Evolutionary conservation across 1,140 invertebrate species (phyloP).

Genomic region (Planococcus citri): DNA sequence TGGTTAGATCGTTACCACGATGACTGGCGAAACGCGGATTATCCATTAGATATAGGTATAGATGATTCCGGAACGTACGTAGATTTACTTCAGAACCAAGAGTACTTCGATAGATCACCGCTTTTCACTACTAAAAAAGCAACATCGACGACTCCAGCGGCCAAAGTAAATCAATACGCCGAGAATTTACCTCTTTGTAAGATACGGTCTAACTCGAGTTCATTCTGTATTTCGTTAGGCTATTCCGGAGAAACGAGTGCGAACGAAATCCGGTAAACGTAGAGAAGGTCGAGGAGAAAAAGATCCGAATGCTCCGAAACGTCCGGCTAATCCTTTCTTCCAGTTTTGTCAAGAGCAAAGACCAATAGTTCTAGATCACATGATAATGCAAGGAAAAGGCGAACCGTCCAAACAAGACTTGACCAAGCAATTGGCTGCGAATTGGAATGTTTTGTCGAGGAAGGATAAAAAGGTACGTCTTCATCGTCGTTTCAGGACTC

Average conservation of each 20-base stretch:
- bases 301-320: constrained; percentile 64
- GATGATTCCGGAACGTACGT: constrained; percentile 17
- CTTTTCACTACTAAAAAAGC: neutral
- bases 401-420: constrained; percentile 61
- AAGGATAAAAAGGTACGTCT: constrained; percentile 51
- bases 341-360: constrained; percentile 67
- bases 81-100: neutral
- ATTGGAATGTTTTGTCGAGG: constrained; percentile 54
- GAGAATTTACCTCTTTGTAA: constrained; percentile 19
- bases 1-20: constrained; percentile 30
- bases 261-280: constrained; percentile 29
- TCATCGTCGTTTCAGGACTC: neutral
- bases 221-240: neutral
- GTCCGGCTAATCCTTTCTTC: constrained; percentile 65
- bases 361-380: constrained; percentile 48
- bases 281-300: constrained; percentile 40
- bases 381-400: constrained; percentile 42
- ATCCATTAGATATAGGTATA: constrained; percentile 21
- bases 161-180: neutral
- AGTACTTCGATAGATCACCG: constrained; percentile 10
- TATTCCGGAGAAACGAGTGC: constrained; percentile 6
- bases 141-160: neutral
- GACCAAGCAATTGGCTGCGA: constrained; percentile 54
- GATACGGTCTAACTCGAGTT: neutral
- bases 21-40: constrained; percentile 29